A percentile compares a stretch with the other conserved stretches of the same genome.
Evolutionary conservation across 1,140 invertebrate genomes (phyloP).

Genomic region (Sarcophaga peregrina): DNA sequence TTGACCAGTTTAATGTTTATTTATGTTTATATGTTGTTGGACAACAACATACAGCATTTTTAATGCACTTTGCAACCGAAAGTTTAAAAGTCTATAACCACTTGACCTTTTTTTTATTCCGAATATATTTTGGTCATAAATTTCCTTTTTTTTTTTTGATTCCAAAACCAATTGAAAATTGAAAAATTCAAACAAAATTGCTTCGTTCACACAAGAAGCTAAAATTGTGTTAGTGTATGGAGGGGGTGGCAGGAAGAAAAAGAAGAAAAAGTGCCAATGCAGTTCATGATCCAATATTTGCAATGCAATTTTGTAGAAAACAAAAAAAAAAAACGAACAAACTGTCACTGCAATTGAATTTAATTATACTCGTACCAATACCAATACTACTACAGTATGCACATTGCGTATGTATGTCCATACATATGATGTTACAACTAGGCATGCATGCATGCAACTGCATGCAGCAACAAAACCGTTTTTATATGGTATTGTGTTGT

Average conservation of each 20-base stretch:
- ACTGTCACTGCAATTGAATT: conserved; percentile 30
- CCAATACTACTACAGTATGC: not conserved
- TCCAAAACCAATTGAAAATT: too few species aligned
- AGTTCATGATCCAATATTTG: conserved; percentile 1
- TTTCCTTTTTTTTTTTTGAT: conserved; percentile 15
- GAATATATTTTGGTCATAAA: not conserved
- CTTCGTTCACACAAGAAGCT: not conserved
- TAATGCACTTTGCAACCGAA: conserved; percentile 14
- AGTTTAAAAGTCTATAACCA: conserved; percentile 7
- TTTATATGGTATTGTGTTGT: not conserved
- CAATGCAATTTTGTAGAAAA: not conserved
- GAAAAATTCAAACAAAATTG: conserved; percentile 20
- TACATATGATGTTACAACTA: not conserved
- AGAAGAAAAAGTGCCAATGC: not conserved
- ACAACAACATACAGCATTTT: not conserved
- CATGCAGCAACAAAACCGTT: not conserved
- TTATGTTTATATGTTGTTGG: not conserved
- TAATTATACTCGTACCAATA: conserved; percentile 23
- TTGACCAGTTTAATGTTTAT: not conserved
- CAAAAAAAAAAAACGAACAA: not conserved
- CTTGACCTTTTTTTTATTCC: conserved; percentile 26
- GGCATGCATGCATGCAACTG: not conserved
- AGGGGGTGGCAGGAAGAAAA: not conserved
- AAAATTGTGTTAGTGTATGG: not conserved
- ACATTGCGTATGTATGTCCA: not conserved